Base-by-base conservation (phyloP, 2,797 vertebrate genomes). In the Phyllotis vaccarum region DNA sequence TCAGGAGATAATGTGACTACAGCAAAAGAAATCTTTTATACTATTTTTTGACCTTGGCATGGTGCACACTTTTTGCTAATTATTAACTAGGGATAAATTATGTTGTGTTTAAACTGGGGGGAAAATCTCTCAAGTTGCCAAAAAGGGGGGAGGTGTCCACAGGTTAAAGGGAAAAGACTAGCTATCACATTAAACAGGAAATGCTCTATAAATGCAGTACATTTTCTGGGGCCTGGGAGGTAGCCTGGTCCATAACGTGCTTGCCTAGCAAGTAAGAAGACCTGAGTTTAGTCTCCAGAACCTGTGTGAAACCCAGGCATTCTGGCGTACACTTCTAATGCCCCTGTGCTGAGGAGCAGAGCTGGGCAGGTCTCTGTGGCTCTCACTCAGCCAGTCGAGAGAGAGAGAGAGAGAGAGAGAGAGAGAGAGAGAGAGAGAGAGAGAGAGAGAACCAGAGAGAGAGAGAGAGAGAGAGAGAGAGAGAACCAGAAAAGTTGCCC, bases 1-100 rank as follows among this genome's bases (percentile, higher is more conserved):
- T 97, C 82, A 96, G 96, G 56, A 93, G 95, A 97, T 80, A 89
- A 91, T 91, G n/a, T 75, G 54, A 34, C 56, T 64, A 31, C 85
- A 58, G 40, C 31, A 72, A 92, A 34, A 66, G 75, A 37, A 70
- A 91, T 21, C 90, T 97, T 98, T 98, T 98, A 97, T 98, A 95
- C 86, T 86, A 85, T 95, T 90, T 49, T 78, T 89, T 49, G 75
- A 93, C 0, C 2, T 24, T 78, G 91, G 88, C 79, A 75, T 24
- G 43, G 43, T 92, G 62, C 31, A 96, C 94, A 94, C 92, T 96
- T 92, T 97, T 97, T 97, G 95, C 49, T 97, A 97, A 96, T 90
- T 29, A 49, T 75, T 97, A 97, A 96, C 96, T 72, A 86, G 29
- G 31, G 81, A 81, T 74, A 95, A 87, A 58, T 86, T 86, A 58